phyloP scores from a whole-genome alignment of 2,888 invertebrate species.

The Fissipunctia ypsillon region DNA sequence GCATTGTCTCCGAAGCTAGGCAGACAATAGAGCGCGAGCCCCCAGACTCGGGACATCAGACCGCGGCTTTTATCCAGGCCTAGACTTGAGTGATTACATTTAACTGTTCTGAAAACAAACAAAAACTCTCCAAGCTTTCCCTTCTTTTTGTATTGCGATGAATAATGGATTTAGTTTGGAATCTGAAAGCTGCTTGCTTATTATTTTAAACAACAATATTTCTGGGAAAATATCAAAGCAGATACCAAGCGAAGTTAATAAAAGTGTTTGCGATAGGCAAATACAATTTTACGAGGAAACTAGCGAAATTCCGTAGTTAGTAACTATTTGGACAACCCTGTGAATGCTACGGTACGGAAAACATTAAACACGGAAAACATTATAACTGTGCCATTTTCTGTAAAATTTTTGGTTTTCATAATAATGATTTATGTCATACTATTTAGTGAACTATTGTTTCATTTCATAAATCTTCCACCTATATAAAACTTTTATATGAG shows the following conservation, averaged over 20 bases:
- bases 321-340: conserved; percentile 18
- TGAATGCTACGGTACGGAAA: conserved; percentile 19
- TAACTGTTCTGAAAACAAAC: conserved; percentile 19
- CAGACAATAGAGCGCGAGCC: conserved; percentile 64
- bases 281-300: conserved; percentile 20
- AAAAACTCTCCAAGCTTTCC: neutral
- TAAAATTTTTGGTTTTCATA: too few species aligned
- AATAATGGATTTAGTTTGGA: conserved; percentile 9
- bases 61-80: conserved; percentile 54
- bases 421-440: too few species aligned
- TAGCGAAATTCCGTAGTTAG: conserved; percentile 16
- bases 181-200: neutral
- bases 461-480: too few species aligned
- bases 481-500: too few species aligned
- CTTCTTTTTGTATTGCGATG: neutral
- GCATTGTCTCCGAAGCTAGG: conserved; percentile 51
- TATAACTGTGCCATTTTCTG: too few species aligned
- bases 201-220: conserved; percentile 9
- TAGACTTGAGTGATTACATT: conserved; percentile 50
- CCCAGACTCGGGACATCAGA: conserved; percentile 56
- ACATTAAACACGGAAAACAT: neutral
- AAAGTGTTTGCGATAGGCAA: conserved; percentile 13
- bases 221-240: conserved; percentile 2
- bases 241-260: neutral
- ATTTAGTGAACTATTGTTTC: too few species aligned